Base-by-base conservation (phyloP, 2,888 invertebrate genomes). In the Xylophagus ater region DNA sequence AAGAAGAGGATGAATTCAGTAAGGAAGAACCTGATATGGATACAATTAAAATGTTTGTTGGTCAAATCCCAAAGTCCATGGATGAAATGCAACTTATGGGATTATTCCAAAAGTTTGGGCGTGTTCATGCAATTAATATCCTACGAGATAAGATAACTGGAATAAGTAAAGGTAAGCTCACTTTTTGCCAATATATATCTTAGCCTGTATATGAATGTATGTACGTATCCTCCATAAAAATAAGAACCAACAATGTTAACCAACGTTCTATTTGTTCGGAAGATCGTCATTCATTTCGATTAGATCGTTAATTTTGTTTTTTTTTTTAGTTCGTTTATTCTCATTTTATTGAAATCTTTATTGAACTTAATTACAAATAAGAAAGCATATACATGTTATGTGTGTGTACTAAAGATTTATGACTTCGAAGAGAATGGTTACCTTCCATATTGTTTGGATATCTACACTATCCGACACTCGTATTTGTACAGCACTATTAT, bases 21-120 rank as follows among this genome's bases (percentile, higher is more conserved):
- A 62, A 60, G 47, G 86, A 86, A 57, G 78, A 90, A 69, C 97
- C 97, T 7, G 97, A 98, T 68, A 81, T 88, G 19, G 97, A 98
- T 69, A 89, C 89, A 59, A 97, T 98, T 60, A 98, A 75, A 71
- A 97, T 98, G 96, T 98, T 98, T 70, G 96, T 98, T 43, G 90
- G 90, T 19, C 90, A 94, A 69, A 88, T 98, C 54, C 97, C 97
- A 30, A 78, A 93, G 45, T 82, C 86, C 51, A 93, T 96, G 94
- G 89, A 90, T 68, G 97, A 98, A 69, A 79, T 81, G 57, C 93
- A 96, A 62, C 76, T 97, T 40, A 78, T 86, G 54, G 76, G 78
- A 58, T 82, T 97, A 77, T 97, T 98, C 66, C 93, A 96, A 62
- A 87, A 90, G 66, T 98, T 84, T 62, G 97, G 97, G 21, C 77